Evolutionary conservation across 2,888 invertebrate species (phyloP), one percentile per base, ranked within the genome.

Genomic region (Tipula confusa): DNA sequence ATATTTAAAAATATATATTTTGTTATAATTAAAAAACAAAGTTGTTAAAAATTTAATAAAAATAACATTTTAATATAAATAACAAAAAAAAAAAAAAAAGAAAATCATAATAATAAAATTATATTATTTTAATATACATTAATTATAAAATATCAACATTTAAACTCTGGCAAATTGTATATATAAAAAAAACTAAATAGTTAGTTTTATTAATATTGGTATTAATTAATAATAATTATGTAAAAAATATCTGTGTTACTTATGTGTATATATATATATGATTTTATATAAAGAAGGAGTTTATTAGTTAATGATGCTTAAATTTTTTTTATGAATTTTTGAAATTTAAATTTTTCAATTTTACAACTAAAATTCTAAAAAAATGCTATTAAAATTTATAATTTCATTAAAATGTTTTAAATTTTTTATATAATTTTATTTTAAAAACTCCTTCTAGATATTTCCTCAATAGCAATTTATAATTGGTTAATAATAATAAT

Each of bases 21-120:
- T 64, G 64, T 64, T 64, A 64, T 24, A 64, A 64, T 64, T 64
- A 64, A 64, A 64, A 64, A 64, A 64, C 64, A 64, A 64, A 64
- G 64, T 64, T 64, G 24, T 64, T 64, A 64, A 64, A 18, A 64
- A 64, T 64, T 64, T 64, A 64, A 64, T 64, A 64, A 64, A 64
- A 64, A 64, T 64, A 64, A 64, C 64, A 64, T 64, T 64, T 64
- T 64, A 64, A 64, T 64, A 64, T 64, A 64, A 64, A 64, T 64
- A 64, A 64, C 64, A 64, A 64, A 64, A 64, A 64, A 64, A 64
- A 64, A 64, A 64, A 64, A 64, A 64, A 43, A 43, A 15, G 7
- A 64, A 64, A 64, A 64, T 24, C 18, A 48, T 64, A 43, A 43
- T 43, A 24, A 24, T 64, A 64, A 64, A 64, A 64, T 64, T 64